phyloP scores from a whole-genome alignment of 1,140 invertebrate species.

The Onthophagus taurus region DNA sequence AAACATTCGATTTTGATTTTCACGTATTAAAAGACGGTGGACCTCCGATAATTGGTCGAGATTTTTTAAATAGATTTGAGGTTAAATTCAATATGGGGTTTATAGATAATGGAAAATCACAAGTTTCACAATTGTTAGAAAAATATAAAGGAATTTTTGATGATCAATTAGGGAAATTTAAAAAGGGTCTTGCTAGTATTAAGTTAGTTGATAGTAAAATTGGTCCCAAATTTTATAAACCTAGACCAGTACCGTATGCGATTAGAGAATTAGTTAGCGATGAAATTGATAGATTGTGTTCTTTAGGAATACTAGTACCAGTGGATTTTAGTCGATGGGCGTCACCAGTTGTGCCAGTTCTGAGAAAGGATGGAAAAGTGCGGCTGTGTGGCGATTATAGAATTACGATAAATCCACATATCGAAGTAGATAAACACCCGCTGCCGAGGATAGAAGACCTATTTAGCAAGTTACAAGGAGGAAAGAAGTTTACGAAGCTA shows the following conservation, averaged over 20 bases:
- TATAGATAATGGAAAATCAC: too few relatives aligned
- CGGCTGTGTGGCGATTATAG: constrained; percentile 44
- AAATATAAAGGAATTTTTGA: constrained; percentile 8
- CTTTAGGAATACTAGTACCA: constrained; percentile 29
- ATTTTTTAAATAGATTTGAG: too few relatives aligned
- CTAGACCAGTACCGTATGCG: constrained; percentile 36
- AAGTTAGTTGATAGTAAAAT: neutral
- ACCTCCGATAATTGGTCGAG: too few relatives aligned
- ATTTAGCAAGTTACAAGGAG: constrained; percentile 5
- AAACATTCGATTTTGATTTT: constrained; percentile 4
- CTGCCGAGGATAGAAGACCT: constrained; percentile 27
- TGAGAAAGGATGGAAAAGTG: constrained; percentile 38
- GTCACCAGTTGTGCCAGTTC: constrained; percentile 41
- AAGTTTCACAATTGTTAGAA: neutral
- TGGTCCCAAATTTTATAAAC: constrained; percentile 32
- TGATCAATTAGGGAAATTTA: neutral
- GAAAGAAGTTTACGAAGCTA: constrained; percentile 27
- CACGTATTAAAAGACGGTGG: constrained; percentile 4
- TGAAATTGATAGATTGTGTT: constrained; percentile 33
- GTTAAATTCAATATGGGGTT: too few relatives aligned
- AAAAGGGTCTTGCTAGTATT: neutral
- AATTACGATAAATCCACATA: constrained; percentile 34
- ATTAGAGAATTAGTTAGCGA: constrained; percentile 34
- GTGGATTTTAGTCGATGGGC: constrained; percentile 41
- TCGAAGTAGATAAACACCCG: constrained; percentile 33